Percentiles rank a stretch among this genome's conserved stretches.
These are phyloP conservation scores for Lasioglossum marginatum DNA, from an alignment of 2,888 invertebrate genomes.

Conservation along the genomic window DNA sequence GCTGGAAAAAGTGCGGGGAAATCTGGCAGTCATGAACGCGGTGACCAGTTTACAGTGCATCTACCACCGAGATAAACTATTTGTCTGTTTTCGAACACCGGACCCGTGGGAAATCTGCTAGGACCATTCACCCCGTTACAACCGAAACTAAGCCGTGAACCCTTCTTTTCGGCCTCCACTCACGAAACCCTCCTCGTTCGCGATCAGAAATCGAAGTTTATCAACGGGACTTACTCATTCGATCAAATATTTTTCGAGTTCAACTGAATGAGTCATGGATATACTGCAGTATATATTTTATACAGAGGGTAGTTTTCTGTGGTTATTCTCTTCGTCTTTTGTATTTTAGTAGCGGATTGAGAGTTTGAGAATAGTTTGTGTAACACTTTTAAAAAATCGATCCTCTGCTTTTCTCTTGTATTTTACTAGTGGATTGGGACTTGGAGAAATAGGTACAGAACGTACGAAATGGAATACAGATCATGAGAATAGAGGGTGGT, in stretches of 20 bases:
- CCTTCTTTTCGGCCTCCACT: neutral
- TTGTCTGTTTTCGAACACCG: conserved; percentile 43
- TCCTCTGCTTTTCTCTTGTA: neutral
- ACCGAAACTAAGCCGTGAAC: neutral
- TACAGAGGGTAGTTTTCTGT: neutral
- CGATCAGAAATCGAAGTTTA: neutral
- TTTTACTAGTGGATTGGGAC: neutral
- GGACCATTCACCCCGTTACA: conserved; percentile 18
- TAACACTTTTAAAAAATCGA: neutral
- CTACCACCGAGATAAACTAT: conserved; percentile 44
- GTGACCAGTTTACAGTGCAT: conserved; percentile 52
- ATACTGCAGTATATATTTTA: neutral
- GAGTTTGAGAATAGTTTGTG: neutral
- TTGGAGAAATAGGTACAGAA: neutral
- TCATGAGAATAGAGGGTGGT: neutral
- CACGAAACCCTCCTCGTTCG: neutral
- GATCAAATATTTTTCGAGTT: neutral
- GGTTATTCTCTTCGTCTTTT: neutral
- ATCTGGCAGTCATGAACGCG: conserved; percentile 42
- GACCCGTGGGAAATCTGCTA: conserved; percentile 43
- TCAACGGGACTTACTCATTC: neutral
- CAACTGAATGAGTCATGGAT: neutral
- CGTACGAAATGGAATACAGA: neutral
- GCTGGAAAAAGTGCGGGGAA: conserved; percentile 49
- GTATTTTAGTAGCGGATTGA: neutral